Base-by-base conservation (phyloP, 2,888 invertebrate species). In the Caenorhabditis panamensis region DNA sequence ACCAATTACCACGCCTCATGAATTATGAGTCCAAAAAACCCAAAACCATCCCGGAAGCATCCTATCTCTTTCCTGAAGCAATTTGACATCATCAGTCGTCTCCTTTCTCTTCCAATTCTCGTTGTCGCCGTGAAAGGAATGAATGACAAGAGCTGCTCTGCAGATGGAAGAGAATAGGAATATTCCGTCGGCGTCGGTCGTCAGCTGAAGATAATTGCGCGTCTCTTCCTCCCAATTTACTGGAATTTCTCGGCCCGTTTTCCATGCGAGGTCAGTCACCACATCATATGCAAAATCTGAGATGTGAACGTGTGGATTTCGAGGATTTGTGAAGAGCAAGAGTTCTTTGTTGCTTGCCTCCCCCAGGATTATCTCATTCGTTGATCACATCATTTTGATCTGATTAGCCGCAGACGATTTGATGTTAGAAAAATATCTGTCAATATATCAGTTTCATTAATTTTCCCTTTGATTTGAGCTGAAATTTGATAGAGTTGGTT, bases 171-270 rank as follows among this genome's bases (percentile, higher is more conserved):
- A n/a, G n/a, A n/a, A n/a, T n/a, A n/a, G n/a, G n/a, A n/a, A 59
- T 59, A 59, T 69, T 66, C 56, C 22, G 20, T 47, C 44, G 22
- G 49, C 44, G 49, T 20, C 18, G 49, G 24, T 49, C 26, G 28
- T 3, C 37, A 20, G 56, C 28, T 56, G 28, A 51, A 26, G 69
- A 69, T 69, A 69, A 69, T 69, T 69, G 61, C 69, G 51, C 59
- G 61, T 59, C 59, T 13, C 28, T 41, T 37, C 53, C 51, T 53
- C 36, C 31, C 51, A 26, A 62, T 44, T 62, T 28, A 59, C 59
- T 62, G 26, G 13, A 54, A 54, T 41, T 54, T 26, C 26, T n/a
- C 54, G 18, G 1, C n/a, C 24, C 28, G 37, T 49, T 51, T 26
- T 51, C 22, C 20, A 16, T 31, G n/a, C 13, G 41, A 41, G 41